phyloP scores from a whole-genome alignment of 2,888 invertebrate species.

The Timema cristinae region DNA sequence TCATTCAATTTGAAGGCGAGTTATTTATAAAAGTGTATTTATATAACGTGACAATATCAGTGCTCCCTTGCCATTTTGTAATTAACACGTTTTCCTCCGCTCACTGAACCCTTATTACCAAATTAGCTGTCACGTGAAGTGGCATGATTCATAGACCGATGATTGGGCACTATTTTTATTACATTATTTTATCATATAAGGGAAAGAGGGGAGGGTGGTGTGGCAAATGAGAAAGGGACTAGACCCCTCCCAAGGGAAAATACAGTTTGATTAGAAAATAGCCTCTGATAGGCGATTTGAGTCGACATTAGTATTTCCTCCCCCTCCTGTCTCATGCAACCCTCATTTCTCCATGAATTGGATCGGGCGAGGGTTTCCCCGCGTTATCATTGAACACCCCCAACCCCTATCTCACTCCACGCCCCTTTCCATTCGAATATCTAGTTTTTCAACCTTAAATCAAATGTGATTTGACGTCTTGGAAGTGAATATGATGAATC shows the following conservation, averaged over 20 bases:
- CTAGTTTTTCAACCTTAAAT: background rate
- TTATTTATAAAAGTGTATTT: too few relatives aligned
- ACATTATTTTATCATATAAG: background rate
- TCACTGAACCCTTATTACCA: too few relatives aligned
- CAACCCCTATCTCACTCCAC: background rate
- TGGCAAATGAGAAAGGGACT: background rate
- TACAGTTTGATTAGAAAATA: background rate
- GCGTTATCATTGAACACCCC: too few relatives aligned
- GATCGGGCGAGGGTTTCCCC: background rate
- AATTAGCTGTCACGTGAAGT: background rate
- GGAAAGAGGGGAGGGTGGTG: background rate
- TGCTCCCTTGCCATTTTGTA: too few relatives aligned
- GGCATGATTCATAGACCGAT: background rate
- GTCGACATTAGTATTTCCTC: background rate
- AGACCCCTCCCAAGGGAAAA: background rate
- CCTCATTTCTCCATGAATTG: background rate
- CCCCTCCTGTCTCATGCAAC: constrained; percentile 2
- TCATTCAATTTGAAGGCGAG: too few relatives aligned
- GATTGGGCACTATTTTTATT: constrained; percentile 8
- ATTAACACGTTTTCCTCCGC: too few relatives aligned
- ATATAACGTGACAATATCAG: too few relatives aligned
- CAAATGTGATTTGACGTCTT: constrained; percentile 12
- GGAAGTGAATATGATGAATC: constrained; percentile 14
- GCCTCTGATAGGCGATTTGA: constrained; percentile 10
- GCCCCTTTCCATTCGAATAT: background rate